phyloP scores from a whole-genome alignment of 2,113 vertebrate species.

The Chaetura pelagica region DNA sequence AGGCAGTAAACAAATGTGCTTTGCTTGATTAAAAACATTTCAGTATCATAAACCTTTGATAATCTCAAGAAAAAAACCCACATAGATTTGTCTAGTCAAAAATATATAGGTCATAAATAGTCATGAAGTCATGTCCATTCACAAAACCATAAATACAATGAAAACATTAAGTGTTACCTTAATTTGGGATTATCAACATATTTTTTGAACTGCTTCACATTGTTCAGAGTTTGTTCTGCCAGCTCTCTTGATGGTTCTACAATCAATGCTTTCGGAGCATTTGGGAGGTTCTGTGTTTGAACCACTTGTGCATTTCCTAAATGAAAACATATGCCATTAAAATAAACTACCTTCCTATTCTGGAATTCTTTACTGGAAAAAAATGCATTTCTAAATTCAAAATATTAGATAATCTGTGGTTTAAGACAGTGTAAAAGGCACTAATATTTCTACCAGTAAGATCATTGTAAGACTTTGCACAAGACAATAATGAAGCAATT shows the following conservation, averaged over 20 bases:
- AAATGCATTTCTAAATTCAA: background rate
- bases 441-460: background rate
- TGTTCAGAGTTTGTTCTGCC: slow-evolving; percentile 95
- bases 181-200: slow-evolving; percentile 92
- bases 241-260: slow-evolving; percentile 94
- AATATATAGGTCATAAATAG: background rate
- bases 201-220: slow-evolving; percentile 93
- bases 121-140: background rate
- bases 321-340: background rate
- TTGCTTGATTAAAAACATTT: background rate
- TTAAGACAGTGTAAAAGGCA: background rate
- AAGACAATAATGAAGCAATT: background rate
- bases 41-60: background rate
- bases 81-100: background rate
- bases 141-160: background rate
- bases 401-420: background rate
- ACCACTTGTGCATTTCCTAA: slow-evolving; percentile 89
- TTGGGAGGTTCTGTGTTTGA: slow-evolving; percentile 86
- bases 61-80: background rate
- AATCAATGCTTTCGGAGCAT: slow-evolving; percentile 92
- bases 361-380: background rate
- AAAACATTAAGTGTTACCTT: slow-evolving; percentile 74
- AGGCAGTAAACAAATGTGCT: background rate
- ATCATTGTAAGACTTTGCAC: background rate
- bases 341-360: background rate